Base-by-base conservation (phyloP, 2,113 vertebrate genomes). In the Abramis brama region DNA sequence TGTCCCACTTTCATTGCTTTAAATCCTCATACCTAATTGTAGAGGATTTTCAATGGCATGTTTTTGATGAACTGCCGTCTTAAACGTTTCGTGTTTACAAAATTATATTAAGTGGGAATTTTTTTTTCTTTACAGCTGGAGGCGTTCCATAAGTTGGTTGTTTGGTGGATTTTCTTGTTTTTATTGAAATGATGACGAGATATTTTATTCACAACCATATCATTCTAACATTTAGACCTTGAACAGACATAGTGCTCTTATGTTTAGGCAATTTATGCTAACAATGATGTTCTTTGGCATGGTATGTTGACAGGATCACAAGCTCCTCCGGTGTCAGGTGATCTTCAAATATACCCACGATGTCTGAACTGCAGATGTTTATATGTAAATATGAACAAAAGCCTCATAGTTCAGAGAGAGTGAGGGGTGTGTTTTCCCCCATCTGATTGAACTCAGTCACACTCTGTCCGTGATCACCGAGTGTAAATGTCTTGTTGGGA, bases 331-430 rank as follows among this genome's bases (percentile, higher is more conserved):
- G 21, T 79, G 59, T 47, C 59, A 66, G 59, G 79, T 47, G 79
- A 64, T 81, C 59, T 66, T 33, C 15, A 66, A 45, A 25, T 19
- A 81, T 73, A n/a, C 5, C 21, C 39, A 43, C 2, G 4, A 43
- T 66, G 13, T 66, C 52, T 25, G 43, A 47, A 64, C 36, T 2
- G 15, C 19, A 79, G 59, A 21, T 81, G 59, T 47, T 66, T 64
- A 66, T 15, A 27, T 45, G 59, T 47, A 64, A 80, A 81, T 59
- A 64, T 81, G 79, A n/a, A 66, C 79, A 81, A 66, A 66, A 66
- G 36, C 23, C 8, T 43, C 39, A 43, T 5, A 80, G 59, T 81
- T 25, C 23, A 50, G 73, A 50, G 39, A 45, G 39, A 45, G 13
- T 17, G 30, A n/a, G 10, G 2, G 30, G 17, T 11, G 45, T 59